Evolutionary conservation across 1,140 invertebrate genomes (phyloP), one percentile per base, ranked within the genome.

Genomic region (Pinna nobilis): DNA sequence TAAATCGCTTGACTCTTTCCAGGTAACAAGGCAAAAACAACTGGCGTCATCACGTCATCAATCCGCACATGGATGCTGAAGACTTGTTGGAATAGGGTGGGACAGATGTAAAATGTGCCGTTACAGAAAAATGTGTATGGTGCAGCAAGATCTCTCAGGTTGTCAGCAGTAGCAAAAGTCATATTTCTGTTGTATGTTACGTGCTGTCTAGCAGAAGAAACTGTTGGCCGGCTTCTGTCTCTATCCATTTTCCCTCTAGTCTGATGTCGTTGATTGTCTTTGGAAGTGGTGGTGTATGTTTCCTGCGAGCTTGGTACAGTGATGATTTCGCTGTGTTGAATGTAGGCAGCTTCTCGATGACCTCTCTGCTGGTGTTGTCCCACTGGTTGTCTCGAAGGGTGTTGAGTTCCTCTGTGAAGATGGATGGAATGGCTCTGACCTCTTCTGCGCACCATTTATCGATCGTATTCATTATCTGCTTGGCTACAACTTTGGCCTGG

Each of bases 41-140:
- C 49, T 9, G 49, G 49, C 7, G 7, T 50, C 49, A 50, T 50
- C n/a, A 50, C 49, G n/a, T 50, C 49, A n/a, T 50, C 49, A 50
- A n/a, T 50, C n/a, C 7, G 49, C 49, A 50, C n/a, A n/a, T 50
- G 49, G 7, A 50, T n/a, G n/a, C 9, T 50, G 41, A 70, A 75
- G 9, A 70, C 25, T 39, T 75, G 73, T 18, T 66, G 33, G 32
- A 44, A 74, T 18, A 74, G 11, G 15, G 53, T 20, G 15, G 44
- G 72, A 30, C 63, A 60, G n/a, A 59, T 47, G n/a, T 74, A 68
- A 32, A 74, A 74, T 3, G 72, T 68, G 3, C 55, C 66, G 25
- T 75, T 53, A 15, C 59, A 47, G 44, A 44, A 70, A 9, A 65
- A 41, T 4, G 60, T 75, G 20, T 75, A 59, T 2, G 61, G n/a